Evolutionary conservation across 2,888 invertebrate species (phyloP), one percentile per base, ranked within the genome.

Genomic region (Asteroscopus sphinx): DNA sequence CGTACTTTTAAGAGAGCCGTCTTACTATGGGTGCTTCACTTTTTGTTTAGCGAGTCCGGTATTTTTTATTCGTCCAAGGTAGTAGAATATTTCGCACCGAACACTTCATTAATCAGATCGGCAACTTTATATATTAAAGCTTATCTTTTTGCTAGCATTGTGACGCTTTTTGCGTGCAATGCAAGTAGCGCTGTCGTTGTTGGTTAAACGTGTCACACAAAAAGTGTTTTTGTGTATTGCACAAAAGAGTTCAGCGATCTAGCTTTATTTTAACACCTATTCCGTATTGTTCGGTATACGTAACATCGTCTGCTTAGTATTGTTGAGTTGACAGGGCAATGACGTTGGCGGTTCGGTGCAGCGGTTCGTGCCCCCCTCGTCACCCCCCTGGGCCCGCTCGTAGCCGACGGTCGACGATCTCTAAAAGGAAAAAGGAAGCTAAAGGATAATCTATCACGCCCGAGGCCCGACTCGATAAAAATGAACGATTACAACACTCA

Each of bases 301-400:
- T 91, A 88, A 90, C 87, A 85, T 90, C 88, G 91, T 88, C 91
- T 92, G 91, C 90, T 91, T 87, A 91, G 91, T 92, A 91, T 91
- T 92, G 93, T 93, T 90, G 89, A 89, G 92, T 92, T 93, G 93
- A 93, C 92, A 91, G 93, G 93, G 92, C 93, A 92, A 92, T 93
- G 93, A 93, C 92, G 93, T 90, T 81, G 87, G 85, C 76, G 85
- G 88, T 87, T 86, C 88, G 79, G 85, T 81, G 83, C 86, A 80
- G 84, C 80, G 87, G 85, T 85, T 85, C 85, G 82, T 83, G 81
- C 80, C 80, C 80, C 76, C 82, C 81, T 73, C 73, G 74, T 76
- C 79, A 71, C 81, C 82, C 86, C 82, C 83, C 81, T 30, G 74
- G 51, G 69, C 83, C 83, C 86, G 88, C 86, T 87, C 84, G 82